Percentiles rank a stretch among this genome's conserved stretches.
Conservation (phyloP, 2,797 vertebrate species). For the Aphelocoma californica region DNA sequence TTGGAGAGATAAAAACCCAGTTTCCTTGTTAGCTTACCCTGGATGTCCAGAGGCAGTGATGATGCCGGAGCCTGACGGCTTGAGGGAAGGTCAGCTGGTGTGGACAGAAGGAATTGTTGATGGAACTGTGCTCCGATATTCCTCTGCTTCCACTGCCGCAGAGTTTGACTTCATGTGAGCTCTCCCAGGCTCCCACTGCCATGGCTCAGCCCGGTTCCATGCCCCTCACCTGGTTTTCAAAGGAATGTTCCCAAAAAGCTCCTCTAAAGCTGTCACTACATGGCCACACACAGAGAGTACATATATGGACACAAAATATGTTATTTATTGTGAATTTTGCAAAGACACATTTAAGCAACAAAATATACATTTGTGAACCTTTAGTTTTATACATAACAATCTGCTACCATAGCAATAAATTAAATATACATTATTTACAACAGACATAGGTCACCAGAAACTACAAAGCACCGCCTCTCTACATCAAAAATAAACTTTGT, state of each 20-base stretch:
- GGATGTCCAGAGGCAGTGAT: neutral
- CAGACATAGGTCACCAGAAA: slow-evolving; percentile 73
- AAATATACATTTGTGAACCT: slow-evolving; percentile 96
- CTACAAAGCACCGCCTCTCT: slow-evolving; percentile 73
- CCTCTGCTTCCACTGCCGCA: neutral
- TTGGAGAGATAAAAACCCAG: neutral
- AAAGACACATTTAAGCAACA: slow-evolving; percentile 92
- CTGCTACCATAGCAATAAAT: slow-evolving; percentile 90
- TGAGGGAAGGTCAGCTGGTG: neutral
- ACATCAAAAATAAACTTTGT: slow-evolving; percentile 70
- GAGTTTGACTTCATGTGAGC: rapidly evolving
- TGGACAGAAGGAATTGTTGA: neutral
- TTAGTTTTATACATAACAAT: slow-evolving; percentile 90
- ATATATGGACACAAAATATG: slow-evolving; percentile 95
- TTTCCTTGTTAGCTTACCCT: neutral
- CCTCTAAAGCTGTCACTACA: neutral
- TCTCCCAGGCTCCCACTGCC: neutral
- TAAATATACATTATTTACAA: slow-evolving; percentile 91
- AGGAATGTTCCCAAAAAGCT: neutral
- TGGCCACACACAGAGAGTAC: neutral
- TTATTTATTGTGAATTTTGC: slow-evolving; percentile 85
- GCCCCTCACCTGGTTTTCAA: rapidly evolving
- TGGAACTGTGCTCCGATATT: rapidly evolving
- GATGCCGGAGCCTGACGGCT: rapidly evolving
- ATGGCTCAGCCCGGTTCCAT: rapidly evolving